Conservation (phyloP, 2,797 vertebrate species). For the Sebastes elongatus region DNA sequence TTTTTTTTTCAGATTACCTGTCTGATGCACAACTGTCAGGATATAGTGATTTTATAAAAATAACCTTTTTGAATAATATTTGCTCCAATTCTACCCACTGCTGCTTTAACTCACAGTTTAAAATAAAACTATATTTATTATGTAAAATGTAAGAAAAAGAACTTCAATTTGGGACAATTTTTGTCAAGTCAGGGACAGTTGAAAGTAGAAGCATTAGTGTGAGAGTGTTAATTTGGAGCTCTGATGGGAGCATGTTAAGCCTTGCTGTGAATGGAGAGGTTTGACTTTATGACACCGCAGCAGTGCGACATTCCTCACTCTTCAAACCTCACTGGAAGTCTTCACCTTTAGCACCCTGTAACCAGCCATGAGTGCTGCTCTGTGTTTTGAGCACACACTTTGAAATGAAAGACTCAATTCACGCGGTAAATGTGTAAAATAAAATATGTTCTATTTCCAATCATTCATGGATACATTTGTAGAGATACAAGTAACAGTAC, state of each 20-base stretch:
- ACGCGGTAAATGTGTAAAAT: conserved; percentile 71
- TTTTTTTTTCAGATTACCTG: no score
- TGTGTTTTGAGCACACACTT: background rate
- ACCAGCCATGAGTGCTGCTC: background rate
- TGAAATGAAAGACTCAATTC: conserved; percentile 32
- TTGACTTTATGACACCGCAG: background rate
- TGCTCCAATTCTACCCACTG: no score
- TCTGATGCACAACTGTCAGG: no score
- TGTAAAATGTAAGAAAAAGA: no score
- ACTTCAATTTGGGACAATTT: background rate
- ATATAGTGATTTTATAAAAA: no score
- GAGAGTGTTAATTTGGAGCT: background rate
- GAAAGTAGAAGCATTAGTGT: no score
- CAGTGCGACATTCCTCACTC: conserved; percentile 35
- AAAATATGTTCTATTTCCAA: conserved; percentile 76
- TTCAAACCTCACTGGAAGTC: conserved; percentile 3
- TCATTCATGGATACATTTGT: conserved; percentile 74
- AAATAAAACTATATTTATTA: no score
- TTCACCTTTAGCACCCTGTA: background rate
- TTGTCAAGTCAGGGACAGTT: no score
- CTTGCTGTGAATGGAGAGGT: background rate
- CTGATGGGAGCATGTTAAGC: background rate
- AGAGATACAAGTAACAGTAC: conserved; percentile 76
- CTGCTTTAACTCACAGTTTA: no score
- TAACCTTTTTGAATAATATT: no score